Conservation (phyloP, 1,140 invertebrate species). For the Apis florea region DNA sequence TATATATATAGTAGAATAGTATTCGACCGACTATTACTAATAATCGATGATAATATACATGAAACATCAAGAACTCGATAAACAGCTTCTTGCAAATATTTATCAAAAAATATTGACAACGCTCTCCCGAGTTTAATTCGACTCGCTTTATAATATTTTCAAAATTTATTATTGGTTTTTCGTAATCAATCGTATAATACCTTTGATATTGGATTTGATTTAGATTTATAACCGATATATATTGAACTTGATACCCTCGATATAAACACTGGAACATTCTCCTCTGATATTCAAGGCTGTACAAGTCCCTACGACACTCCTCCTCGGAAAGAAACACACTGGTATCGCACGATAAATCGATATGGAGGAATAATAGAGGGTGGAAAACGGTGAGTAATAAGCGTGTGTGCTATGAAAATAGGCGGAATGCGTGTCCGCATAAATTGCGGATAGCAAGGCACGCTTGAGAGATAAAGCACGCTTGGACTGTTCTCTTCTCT, state of each 20-base stretch:
- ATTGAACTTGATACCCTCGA: background rate
- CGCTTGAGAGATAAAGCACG: constrained; percentile 7
- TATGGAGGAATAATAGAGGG: constrained; percentile 28
- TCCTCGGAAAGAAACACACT: background rate
- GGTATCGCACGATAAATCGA: constrained; percentile 22
- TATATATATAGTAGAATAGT: too few relatives aligned
- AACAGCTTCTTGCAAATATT: too few relatives aligned
- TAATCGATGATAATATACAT: too few relatives aligned
- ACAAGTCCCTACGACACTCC: background rate
- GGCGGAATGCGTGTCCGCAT: constrained; percentile 11
- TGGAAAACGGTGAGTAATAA: constrained; percentile 33
- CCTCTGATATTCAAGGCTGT: constrained; percentile 18
- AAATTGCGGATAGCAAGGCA: background rate
- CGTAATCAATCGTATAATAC: too few relatives aligned
- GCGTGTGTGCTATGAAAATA: background rate
- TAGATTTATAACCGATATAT: too few relatives aligned
- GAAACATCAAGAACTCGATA: too few relatives aligned
- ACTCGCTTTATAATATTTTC: too few relatives aligned
- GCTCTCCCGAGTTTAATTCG: too few relatives aligned
- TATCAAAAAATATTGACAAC: too few relatives aligned
- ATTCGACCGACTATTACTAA: too few relatives aligned
- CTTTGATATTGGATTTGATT: too few relatives aligned
- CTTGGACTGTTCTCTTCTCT: background rate
- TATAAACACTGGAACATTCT: background rate
- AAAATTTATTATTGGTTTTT: too few relatives aligned